Evolutionary conservation across 1,140 invertebrate genomes (phyloP), one percentile per base, ranked within the genome.

Genomic region (Rhopalosiphum maidis): DNA sequence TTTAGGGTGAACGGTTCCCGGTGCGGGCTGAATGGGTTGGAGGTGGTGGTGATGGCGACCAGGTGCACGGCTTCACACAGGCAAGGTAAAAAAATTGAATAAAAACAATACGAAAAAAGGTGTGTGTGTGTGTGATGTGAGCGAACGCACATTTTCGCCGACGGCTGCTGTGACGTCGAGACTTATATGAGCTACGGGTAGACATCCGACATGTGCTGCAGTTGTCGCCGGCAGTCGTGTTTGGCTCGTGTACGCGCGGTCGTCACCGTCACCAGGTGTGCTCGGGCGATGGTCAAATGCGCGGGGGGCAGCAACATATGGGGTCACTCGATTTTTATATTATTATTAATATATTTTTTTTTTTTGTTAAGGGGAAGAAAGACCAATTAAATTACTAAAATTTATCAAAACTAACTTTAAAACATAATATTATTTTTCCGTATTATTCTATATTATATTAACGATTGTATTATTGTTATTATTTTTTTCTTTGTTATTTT

Each of bases 1-100:
- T 35, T 88, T 54, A 35, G 37, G 54, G 37, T 25, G n/a, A 55
- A 41, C 25, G 46, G 43, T 35, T 37, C 6, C 35, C 37, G 55
- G 90, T 35, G 43, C 18, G 18, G 60, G 54, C 3, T n/a, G 35
- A 25, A 89, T n/a, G 83, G 37, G 41, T 25, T 30, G 43, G 85
- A 41, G 43, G 30, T 30, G 11, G 55, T 18, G 15, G 30, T 30
- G 21, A n/a, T 1, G 60, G 60, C 60, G 91, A 43, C 91, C 91
- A 93, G 91, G 91, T 93, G 91, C 35, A 30, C 25, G 51, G 51
- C 23, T 37, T 68, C 55, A 55, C 37, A 43, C 25, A 21, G 54
- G 51, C 23, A 41, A 18, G 41, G 22, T 51, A 30, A 9, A 23
- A 41, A 83, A 37, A 82, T 37, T 35, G n/a, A 82, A 82, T 30